Evolutionary conservation across 2,113 vertebrate species (phyloP).

Genomic region (Mungos mungo): DNA sequence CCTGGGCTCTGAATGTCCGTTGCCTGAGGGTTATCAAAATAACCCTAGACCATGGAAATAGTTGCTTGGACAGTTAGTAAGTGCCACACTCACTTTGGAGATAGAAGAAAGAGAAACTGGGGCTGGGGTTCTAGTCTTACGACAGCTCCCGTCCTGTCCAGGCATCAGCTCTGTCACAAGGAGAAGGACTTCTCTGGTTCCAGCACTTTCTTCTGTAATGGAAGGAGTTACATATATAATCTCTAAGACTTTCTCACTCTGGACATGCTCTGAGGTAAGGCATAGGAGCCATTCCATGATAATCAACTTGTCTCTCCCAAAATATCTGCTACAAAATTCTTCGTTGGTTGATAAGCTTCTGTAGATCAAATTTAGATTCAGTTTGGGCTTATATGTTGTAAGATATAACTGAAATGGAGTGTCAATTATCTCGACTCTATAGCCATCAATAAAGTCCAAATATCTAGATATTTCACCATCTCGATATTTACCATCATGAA

Average conservation of each 20-base stretch:
- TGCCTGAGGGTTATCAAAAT: not conserved
- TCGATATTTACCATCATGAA: not conserved
- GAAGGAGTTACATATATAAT: not conserved
- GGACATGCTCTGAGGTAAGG: not conserved
- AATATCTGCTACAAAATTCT: not conserved
- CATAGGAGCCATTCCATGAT: not conserved
- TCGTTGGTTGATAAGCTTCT: slow-evolving; percentile 5
- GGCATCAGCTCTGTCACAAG: not conserved
- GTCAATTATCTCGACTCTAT: not conserved
- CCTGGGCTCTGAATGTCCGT: not conserved
- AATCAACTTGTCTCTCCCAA: not conserved
- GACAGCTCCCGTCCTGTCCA: not conserved
- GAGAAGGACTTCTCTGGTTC: not conserved
- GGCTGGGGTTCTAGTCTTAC: not conserved
- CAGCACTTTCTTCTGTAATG: not conserved
- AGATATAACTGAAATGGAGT: not conserved
- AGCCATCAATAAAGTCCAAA: not conserved
- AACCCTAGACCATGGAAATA: not conserved
- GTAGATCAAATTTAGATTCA: not conserved
- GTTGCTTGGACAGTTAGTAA: not conserved
- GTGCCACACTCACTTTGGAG: not conserved
- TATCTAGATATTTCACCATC: not conserved
- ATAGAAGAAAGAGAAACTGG: not conserved
- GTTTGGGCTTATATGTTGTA: not conserved
- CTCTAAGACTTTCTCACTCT: not conserved